These are phyloP conservation scores for Calcarius ornatus DNA, from an alignment of 2,113 vertebrate species.

Conservation along the genomic window DNA sequence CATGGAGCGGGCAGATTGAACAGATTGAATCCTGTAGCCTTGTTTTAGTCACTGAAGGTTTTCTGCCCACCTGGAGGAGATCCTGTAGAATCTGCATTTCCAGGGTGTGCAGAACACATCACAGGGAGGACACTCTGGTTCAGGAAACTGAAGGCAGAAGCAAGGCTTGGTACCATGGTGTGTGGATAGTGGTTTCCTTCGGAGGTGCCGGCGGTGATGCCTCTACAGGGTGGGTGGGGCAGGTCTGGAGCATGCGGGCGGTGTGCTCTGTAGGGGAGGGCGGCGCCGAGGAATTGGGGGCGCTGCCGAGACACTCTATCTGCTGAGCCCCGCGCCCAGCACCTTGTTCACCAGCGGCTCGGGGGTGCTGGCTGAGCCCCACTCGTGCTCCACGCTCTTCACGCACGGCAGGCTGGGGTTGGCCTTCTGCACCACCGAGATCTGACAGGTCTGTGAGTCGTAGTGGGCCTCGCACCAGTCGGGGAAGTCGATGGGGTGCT, in stretches of 20 bases:
- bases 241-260: constrained; percentile 16
- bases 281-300: rapidly evolving
- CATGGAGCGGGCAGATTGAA: rapidly evolving
- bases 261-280: neutral
- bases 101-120: rapidly evolving
- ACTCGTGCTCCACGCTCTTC: constrained; percentile 67
- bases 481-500: constrained; percentile 90
- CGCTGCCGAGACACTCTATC: neutral
- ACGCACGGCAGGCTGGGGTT: constrained; percentile 83
- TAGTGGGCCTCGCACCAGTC: constrained; percentile 85
- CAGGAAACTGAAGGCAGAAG: constrained; percentile 10
- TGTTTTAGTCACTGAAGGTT: neutral
- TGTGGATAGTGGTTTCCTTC: constrained; percentile 74
- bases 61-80: neutral
- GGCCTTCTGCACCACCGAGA: constrained; percentile 84
- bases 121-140: rapidly evolving
- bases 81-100: neutral
- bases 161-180: constrained; percentile 32
- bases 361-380: constrained; percentile 66
- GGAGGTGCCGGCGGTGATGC: constrained; percentile 25
- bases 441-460: constrained; percentile 83
- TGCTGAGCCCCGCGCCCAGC: neutral
- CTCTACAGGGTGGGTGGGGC: neutral
- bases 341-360: constrained; percentile 36
- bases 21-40: neutral